Conservation (phyloP, 92 coral and sea anemone genomes). For the Zoanthus solanderi region DNA sequence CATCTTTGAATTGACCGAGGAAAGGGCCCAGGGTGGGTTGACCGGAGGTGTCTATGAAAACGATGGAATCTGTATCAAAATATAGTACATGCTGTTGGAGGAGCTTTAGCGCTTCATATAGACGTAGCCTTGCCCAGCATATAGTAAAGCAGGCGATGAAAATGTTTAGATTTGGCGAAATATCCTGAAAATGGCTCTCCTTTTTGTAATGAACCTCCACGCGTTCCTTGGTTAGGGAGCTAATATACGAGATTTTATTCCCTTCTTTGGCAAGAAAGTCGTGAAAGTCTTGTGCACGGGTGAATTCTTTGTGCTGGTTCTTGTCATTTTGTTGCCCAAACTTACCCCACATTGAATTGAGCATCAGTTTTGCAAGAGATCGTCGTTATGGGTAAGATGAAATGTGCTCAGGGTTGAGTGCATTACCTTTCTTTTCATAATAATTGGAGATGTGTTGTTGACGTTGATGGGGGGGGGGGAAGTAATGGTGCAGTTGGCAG, state of each 20-base stretch:
- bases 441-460: not conserved
- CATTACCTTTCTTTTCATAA: not conserved
- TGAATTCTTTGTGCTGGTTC: not conserved
- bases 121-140: not conserved
- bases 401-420: too few relatives aligned
- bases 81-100: too few relatives aligned
- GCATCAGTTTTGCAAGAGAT: too few relatives aligned
- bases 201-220: too few relatives aligned
- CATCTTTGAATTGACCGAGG: too few relatives aligned
- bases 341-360: not conserved
- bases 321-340: constrained; percentile 14
- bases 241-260: not conserved
- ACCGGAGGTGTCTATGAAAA: too few relatives aligned
- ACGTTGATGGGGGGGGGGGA: not conserved
- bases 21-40: too few relatives aligned
- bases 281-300: not conserved
- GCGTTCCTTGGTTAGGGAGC: not conserved
- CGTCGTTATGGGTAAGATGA: too few relatives aligned
- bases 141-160: not conserved
- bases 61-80: too few relatives aligned
- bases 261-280: not conserved
- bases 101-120: too few relatives aligned
- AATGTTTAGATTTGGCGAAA: not conserved
- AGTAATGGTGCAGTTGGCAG: not conserved
- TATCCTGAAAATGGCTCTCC: not conserved